Conservation (phyloP, 2,797 vertebrate genomes). For the Spondyliosoma cantharus region DNA sequence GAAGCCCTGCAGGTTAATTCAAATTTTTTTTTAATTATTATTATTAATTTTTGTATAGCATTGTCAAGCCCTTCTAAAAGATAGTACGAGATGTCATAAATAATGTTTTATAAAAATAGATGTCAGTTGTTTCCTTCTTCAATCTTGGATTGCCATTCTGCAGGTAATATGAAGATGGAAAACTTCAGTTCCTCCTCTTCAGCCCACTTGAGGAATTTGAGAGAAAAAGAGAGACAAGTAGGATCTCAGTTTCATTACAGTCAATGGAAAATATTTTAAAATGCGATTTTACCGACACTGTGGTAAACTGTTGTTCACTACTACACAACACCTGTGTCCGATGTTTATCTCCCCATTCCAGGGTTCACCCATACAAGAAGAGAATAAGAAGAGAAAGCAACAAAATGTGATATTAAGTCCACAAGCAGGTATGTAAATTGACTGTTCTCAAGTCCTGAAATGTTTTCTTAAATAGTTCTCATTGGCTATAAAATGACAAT, state of each 20-base stretch:
- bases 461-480: background rate
- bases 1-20: constrained; percentile 86
- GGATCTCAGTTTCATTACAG: background rate
- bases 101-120: background rate
- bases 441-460: background rate
- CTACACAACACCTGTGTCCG: background rate
- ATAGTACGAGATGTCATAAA: background rate
- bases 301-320: too few species aligned
- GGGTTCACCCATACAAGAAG: constrained; percentile 74
- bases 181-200: constrained; percentile 63
- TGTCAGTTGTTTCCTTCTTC: background rate
- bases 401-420: constrained; percentile 89
- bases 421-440: constrained; percentile 86
- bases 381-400: constrained; percentile 89
- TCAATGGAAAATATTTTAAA: background rate
- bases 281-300: background rate
- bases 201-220: constrained; percentile 72
- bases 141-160: constrained; percentile 19
- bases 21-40: background rate
- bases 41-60: background rate
- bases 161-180: constrained; percentile 76
- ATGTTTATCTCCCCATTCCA: constrained; percentile 25
- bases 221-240: constrained; percentile 80
- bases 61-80: background rate
- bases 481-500: too few species aligned